Evolutionary conservation across 2,113 vertebrate genomes (phyloP).

Genomic region (Phyllopteryx taeniolatus): DNA sequence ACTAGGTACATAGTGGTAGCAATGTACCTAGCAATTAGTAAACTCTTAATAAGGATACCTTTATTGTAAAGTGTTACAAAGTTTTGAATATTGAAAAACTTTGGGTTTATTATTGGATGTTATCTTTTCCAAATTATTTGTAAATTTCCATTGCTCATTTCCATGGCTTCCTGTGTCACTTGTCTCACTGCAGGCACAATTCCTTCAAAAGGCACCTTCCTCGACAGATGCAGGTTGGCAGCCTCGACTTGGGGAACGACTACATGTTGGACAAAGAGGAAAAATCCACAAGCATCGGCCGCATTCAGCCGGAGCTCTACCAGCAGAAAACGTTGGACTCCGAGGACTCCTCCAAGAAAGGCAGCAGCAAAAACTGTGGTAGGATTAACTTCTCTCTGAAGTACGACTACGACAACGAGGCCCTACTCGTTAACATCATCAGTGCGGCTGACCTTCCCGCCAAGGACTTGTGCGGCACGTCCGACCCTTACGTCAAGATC

Average conservation of each 20-base stretch:
- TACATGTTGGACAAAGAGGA: constrained; percentile 73
- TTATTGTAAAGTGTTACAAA: too few relatives aligned
- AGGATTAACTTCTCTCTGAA: constrained; percentile 95
- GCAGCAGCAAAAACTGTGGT: constrained; percentile 82
- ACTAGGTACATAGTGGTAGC: too few relatives aligned
- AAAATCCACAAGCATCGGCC: constrained; percentile 87
- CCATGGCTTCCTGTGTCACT: constrained; percentile 36
- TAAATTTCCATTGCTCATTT: not conserved
- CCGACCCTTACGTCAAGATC: constrained; percentile 97
- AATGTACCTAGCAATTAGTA: too few relatives aligned
- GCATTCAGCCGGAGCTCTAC: constrained; percentile 93
- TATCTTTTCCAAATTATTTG: not conserved
- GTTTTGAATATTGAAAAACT: too few relatives aligned
- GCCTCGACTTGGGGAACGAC: constrained; percentile 85
- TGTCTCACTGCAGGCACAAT: constrained; percentile 83
- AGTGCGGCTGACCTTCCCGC: constrained; percentile 92
- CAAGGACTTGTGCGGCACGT: constrained; percentile 97
- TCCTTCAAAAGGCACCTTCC: constrained; percentile 94
- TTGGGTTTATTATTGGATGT: not conserved
- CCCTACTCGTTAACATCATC: constrained; percentile 86
- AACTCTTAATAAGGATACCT: too few relatives aligned
- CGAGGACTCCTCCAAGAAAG: constrained; percentile 83
- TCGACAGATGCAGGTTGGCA: constrained; percentile 90
- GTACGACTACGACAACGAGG: constrained; percentile 93
- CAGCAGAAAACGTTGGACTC: constrained; percentile 84